These are phyloP conservation scores for Ecliptopera silaceata DNA, from an alignment of 2,888 invertebrate genomes.

Conservation along the genomic window DNA sequence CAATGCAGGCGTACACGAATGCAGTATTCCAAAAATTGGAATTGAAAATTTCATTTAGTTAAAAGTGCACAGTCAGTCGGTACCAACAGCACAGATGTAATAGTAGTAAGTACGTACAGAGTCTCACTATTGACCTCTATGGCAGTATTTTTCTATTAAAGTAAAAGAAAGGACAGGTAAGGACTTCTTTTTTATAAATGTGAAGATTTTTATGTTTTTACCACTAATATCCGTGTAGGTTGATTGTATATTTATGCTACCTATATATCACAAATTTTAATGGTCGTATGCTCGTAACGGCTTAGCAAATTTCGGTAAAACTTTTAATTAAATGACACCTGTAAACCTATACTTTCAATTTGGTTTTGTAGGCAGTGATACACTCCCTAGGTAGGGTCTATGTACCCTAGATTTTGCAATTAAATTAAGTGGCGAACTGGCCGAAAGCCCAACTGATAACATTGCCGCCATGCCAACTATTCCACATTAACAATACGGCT, in stretches of 20 bases:
- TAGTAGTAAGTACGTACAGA: background rate
- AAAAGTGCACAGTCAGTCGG: slow-evolving; percentile 11
- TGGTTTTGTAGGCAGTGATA: background rate
- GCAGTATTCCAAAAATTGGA: slow-evolving; percentile 5
- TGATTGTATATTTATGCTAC: no score
- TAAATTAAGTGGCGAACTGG: slow-evolving; percentile 30
- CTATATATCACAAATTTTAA: no score
- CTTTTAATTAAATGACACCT: no score
- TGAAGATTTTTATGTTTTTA: no score
- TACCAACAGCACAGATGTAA: slow-evolving; percentile 1
- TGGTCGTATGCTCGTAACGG: no score
- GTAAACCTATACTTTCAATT: no score
- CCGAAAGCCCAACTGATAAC: slow-evolving; percentile 28
- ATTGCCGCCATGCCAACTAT: slow-evolving; percentile 20
- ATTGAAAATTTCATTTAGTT: slow-evolving; percentile 24
- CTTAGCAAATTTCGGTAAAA: no score
- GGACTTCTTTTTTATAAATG: no score
- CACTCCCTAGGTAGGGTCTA: background rate
- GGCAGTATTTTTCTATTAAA: no score
- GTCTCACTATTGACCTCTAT: background rate
- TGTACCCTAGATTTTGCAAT: slow-evolving; percentile 26
- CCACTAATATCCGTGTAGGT: no score
- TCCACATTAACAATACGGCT: slow-evolving; percentile 30
- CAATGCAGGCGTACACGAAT: background rate
- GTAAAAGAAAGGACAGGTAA: no score